Conservation (phyloP, 2,888 invertebrate species). For the Eugnorisma glareosa region DNA sequence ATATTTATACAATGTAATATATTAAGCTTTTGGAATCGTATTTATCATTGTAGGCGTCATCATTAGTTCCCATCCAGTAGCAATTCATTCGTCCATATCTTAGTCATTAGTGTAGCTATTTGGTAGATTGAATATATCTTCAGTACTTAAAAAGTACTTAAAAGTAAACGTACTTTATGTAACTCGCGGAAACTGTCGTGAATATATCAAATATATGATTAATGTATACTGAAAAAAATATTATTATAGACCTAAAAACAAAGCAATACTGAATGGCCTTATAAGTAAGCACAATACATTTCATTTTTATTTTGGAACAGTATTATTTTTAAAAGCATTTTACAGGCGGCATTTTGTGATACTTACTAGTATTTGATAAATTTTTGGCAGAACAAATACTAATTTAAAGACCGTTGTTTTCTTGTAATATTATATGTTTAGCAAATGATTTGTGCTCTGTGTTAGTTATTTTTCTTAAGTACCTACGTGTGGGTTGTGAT, state of each 20-base stretch:
- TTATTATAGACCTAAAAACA: constrained; percentile 67
- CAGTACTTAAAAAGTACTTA: constrained; percentile 88
- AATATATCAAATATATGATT: constrained; percentile 63
- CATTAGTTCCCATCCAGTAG: constrained; percentile 81
- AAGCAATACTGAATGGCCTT: constrained; percentile 87
- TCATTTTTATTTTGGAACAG: constrained; percentile 76
- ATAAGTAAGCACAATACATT: constrained; percentile 75
- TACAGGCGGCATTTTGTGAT: constrained; percentile 79
- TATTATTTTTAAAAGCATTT: constrained; percentile 82
- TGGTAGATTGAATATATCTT: constrained; percentile 73
- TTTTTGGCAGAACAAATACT: constrained; percentile 61
- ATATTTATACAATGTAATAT: constrained; percentile 66
- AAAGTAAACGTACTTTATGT: constrained; percentile 62
- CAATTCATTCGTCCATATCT: constrained; percentile 88
- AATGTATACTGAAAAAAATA: constrained; percentile 62
- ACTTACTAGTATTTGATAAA: constrained; percentile 62
- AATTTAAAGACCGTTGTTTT: constrained; percentile 23
- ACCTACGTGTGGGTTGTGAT: constrained; percentile 65
- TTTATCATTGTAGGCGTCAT: constrained; percentile 73
- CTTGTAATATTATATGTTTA: constrained; percentile 43
- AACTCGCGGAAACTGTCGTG: constrained; percentile 58
- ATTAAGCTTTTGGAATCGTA: constrained; percentile 74
- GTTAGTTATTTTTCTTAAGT: constrained; percentile 40
- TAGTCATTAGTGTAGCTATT: constrained; percentile 87
- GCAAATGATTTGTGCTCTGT: constrained; percentile 41